Conservation (phyloP, 1,140 invertebrate species). For the Formica exsecta region DNA sequence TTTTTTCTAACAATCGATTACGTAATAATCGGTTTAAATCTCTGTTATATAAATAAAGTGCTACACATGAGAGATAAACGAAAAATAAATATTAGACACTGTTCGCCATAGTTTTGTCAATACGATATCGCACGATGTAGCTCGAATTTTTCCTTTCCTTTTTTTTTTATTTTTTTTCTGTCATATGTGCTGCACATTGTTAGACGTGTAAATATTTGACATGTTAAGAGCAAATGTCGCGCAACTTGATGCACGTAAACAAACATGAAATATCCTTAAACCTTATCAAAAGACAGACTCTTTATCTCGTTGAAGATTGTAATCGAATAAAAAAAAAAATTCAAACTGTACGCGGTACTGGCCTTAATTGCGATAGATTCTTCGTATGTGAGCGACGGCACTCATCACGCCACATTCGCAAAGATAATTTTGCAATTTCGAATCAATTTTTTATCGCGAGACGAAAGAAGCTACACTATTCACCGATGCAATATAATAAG, state of each 20-base stretch:
- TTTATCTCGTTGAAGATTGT: conserved; percentile 70
- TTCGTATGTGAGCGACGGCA: background rate
- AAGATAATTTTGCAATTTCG: conserved; percentile 45
- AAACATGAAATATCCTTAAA: conserved; percentile 71
- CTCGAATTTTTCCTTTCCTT: conserved; percentile 39
- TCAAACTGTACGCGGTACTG: conserved; percentile 48
- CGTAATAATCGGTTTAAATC: conserved; percentile 32
- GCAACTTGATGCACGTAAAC: conserved; percentile 71
- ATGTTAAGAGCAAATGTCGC: conserved; percentile 55
- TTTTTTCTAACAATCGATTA: conserved; percentile 15
- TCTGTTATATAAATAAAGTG: conserved; percentile 46
- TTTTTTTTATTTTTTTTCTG: conserved; percentile 17
- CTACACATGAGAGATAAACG: conserved; percentile 27
- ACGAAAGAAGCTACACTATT: background rate
- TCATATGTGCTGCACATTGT: conserved; percentile 36
- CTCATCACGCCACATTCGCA: background rate
- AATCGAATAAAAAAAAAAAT: conserved; percentile 70
- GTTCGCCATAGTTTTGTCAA: conserved; percentile 43
- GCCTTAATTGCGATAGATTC: conserved; percentile 55
- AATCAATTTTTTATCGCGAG: conserved; percentile 30
- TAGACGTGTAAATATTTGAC: conserved; percentile 59
- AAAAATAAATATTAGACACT: conserved; percentile 50
- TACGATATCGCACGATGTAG: conserved; percentile 34
- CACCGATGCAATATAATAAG: background rate
- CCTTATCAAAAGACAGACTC: conserved; percentile 71